Base-by-base conservation (phyloP, 2,888 invertebrate genomes). In the Volucella zonaria region DNA sequence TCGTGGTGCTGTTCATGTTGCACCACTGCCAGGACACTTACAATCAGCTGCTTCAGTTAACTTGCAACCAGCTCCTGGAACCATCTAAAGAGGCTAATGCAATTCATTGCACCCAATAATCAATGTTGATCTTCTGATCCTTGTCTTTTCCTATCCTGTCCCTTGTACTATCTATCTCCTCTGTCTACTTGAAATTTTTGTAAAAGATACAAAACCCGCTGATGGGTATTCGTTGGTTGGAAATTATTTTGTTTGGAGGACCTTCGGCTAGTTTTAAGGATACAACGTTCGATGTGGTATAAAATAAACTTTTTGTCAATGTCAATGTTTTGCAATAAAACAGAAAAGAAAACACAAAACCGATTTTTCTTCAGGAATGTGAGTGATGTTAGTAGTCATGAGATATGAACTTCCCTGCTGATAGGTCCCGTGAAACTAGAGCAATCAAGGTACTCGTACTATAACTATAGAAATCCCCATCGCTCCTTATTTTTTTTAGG, bases 1-100 rank as follows among this genome's bases (percentile, higher is more conserved):
- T 8, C 81, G 85, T 54, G 85, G 85, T 18, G 74, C 85, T 52
- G 85, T 85, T 3, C 81, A 85, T 23, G 85, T 85, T 47, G 85
- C 81, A 18, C 85, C 85, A 9, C 45, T 85, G 14, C 66, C 85
- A 70, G 85, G 85, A 76, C 85, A 74, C 40, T 47, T 38, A 15
- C 56, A 31, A n/a, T 81, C 85, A 42, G 85, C 85, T 8, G 76
- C 76, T 52, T 81, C 81, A 4, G 85, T 85, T 31, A 85, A 85
- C 47, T 49, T 85, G 23, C 56, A 81, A 68, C 85, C 85, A 81
- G 81, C 85, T 47, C 81, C 85, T 77, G 85, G 85, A 62, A 85
- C 85, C 12, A 40, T 74, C 54, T 85, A 85, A 81, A 51, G 6
- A 31, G 31, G 31, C 31, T 31, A 6, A 31, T 31, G 6, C 6